Evolutionary conservation across 2,797 vertebrate genomes (phyloP).

Genomic region (Leptatherina wallacei): DNA sequence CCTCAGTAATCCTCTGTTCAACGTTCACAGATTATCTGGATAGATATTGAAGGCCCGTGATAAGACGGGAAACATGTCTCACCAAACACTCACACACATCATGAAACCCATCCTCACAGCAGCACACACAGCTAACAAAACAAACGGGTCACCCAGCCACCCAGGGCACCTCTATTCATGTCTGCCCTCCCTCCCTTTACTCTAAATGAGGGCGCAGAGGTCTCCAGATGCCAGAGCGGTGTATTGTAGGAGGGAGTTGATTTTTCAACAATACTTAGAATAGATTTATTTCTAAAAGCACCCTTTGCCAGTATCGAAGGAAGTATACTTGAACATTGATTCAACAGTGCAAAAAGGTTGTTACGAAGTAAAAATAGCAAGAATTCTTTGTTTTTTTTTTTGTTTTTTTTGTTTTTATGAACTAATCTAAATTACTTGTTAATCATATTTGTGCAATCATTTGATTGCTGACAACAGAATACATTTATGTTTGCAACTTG

Average conservation of each 20-base stretch:
- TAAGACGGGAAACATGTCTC: conserved; percentile 42
- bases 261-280: conserved; percentile 39
- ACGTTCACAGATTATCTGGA: conserved; percentile 44
- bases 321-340: neutral
- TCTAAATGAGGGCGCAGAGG: conserved; percentile 49
- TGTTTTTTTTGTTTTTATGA: too few relatives aligned
- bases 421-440: neutral
- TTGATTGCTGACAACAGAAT: neutral
- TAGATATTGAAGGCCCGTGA: conserved; percentile 26
- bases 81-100: conserved; percentile 19
- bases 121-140: conserved; percentile 73
- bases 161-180: conserved; percentile 38
- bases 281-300: neutral
- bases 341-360: neutral
- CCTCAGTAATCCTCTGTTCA: conserved; percentile 55
- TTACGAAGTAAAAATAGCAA: neutral
- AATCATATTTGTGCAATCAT: neutral
- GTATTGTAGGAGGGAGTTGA: conserved; percentile 14
- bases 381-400: too few relatives aligned
- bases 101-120: conserved; percentile 45
- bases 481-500: neutral
- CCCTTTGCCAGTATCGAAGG: neutral
- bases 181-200: conserved; percentile 32
- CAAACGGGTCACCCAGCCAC: conserved; percentile 52
- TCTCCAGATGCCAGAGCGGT: conserved; percentile 64